Conservation (phyloP, 2,888 invertebrate species). For the Resseliella maxima region DNA sequence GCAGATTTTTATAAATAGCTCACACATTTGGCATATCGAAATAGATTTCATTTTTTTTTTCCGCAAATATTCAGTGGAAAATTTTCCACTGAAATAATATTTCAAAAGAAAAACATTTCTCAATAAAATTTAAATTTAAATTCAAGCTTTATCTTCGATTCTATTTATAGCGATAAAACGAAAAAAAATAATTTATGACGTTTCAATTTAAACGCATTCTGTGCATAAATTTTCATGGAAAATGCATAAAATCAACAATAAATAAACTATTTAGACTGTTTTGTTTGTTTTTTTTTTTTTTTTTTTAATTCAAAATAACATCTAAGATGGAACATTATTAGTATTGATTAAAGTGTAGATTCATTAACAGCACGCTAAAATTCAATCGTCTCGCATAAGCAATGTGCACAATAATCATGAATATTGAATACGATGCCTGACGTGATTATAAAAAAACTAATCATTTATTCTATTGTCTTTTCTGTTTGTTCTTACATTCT, state of each 20-base stretch:
- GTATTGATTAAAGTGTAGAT: not conserved
- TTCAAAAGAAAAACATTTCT: too few relatives aligned
- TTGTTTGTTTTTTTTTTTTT: not conserved
- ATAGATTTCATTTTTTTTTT: too few relatives aligned
- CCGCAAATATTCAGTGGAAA: too few relatives aligned
- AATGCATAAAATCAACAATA: not conserved
- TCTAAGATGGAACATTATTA: not conserved
- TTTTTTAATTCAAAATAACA: not conserved
- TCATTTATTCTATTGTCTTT: not conserved
- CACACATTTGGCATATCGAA: not conserved
- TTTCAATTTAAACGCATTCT: not conserved
- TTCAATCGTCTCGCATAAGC: not conserved
- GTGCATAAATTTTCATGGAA: not conserved
- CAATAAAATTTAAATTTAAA: too few relatives aligned
- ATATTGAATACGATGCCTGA: not conserved
- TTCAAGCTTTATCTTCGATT: too few relatives aligned
- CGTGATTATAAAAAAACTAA: not conserved
- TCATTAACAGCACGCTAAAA: constrained; percentile 14
- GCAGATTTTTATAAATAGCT: too few relatives aligned
- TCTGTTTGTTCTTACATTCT: not conserved
- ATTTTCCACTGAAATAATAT: too few relatives aligned
- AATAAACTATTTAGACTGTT: too few relatives aligned
- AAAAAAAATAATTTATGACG: constrained; percentile 4
- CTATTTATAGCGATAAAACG: not conserved
- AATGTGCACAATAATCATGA: not conserved